These are phyloP conservation scores for Coleophora deauratella DNA, from an alignment of 2,888 invertebrate genomes.

Conservation along the genomic window DNA sequence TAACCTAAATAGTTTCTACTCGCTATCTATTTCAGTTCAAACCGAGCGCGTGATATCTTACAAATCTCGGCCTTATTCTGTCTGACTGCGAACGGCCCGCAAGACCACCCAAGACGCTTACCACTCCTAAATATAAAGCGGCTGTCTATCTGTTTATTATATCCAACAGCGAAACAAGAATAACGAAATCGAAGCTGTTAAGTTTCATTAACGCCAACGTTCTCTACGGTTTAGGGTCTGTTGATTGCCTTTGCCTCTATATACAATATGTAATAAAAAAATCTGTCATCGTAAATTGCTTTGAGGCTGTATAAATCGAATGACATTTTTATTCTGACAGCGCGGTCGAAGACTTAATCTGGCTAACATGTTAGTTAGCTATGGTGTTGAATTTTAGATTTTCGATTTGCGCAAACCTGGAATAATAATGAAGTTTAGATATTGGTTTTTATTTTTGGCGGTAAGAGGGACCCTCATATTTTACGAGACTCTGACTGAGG, in stretches of 20 bases:
- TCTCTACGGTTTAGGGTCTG: conserved; percentile 34
- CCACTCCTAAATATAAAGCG: conserved; percentile 59
- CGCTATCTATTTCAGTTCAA: conserved; percentile 66
- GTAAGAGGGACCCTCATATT: conserved; percentile 51
- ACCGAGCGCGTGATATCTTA: conserved; percentile 57
- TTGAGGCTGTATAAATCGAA: conserved; percentile 35
- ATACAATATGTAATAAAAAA: conserved; percentile 39
- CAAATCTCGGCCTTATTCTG: conserved; percentile 64
- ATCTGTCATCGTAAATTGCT: conserved; percentile 42
- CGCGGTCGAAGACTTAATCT: conserved; percentile 40
- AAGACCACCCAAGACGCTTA: conserved; percentile 61
- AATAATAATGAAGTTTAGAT: conserved; percentile 32
- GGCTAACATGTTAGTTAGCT: conserved; percentile 44
- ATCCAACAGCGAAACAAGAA: conserved; percentile 33
- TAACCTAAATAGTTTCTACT: conserved; percentile 12
- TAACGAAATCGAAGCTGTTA: conserved; percentile 44
- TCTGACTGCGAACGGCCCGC: conserved; percentile 40
- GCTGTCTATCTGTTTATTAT: conserved; percentile 53
- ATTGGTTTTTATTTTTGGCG: conserved; percentile 43
- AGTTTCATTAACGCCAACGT: conserved; percentile 29
- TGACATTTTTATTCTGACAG: conserved; percentile 34
- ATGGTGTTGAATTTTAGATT: conserved; percentile 32
- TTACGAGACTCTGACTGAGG: conserved; percentile 49
- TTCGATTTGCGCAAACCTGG: conserved; percentile 25
- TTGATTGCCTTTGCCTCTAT: conserved; percentile 44